Conservation (phyloP, 2,113 vertebrate species). For the Budorcas taxicolor region DNA sequence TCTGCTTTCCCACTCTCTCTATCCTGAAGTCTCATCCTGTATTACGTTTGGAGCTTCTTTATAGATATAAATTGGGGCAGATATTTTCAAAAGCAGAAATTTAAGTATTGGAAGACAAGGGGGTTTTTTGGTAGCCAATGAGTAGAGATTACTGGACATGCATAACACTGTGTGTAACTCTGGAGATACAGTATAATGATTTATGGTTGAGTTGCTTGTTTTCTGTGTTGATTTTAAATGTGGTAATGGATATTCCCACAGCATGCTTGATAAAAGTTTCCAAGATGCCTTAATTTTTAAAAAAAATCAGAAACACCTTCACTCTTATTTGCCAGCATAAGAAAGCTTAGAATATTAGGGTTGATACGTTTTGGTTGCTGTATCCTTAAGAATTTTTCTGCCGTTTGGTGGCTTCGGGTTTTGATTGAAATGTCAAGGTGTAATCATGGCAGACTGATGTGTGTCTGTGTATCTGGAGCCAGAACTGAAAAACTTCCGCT, state of each 20-base stretch:
- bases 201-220: not conserved
- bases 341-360: not conserved
- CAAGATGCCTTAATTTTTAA: not conserved
- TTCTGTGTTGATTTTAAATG: not conserved
- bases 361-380: not conserved
- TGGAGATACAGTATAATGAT: not conserved
- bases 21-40: not conserved
- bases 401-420: not conserved
- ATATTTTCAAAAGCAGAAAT: not conserved
- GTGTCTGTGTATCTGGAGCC: not conserved
- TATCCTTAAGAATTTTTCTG: not conserved
- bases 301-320: not conserved
- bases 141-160: not conserved
- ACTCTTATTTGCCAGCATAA: not conserved
- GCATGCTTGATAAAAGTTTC: not conserved
- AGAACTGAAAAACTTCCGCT: not conserved
- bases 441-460: not conserved
- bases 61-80: not conserved
- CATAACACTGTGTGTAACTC: not conserved
- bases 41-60: not conserved
- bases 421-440: not conserved
- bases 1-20: not conserved
- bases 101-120: not conserved
- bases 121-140: not conserved
- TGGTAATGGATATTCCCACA: not conserved